Percentiles rank a stretch among this genome's conserved stretches.
phyloP scores from a whole-genome alignment of 2,797 vertebrate species.

The Malurus leucopterus region DNA sequence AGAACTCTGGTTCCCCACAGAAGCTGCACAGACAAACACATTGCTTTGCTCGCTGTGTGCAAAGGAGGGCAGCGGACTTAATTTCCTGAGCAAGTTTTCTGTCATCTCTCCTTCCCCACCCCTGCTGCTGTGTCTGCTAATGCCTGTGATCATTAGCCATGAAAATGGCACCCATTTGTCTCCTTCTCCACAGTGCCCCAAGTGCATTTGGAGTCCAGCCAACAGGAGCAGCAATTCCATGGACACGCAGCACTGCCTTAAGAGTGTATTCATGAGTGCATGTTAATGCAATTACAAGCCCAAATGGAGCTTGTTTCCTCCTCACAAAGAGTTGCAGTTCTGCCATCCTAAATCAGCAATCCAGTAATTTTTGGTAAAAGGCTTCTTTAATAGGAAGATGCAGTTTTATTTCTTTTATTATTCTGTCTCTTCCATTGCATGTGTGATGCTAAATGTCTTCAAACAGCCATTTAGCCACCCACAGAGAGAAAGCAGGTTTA shows the following conservation, averaged over 20 bases:
- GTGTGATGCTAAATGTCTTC: conserved; percentile 42
- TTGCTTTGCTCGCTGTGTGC: background rate
- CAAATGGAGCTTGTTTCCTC: conserved; percentile 18
- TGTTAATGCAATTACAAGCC: conserved; percentile 31
- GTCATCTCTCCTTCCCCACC: background rate
- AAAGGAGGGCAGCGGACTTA: background rate
- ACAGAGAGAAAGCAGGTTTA: conserved; percentile 52
- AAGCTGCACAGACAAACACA: background rate
- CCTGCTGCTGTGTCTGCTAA: background rate
- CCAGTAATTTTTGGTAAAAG: background rate
- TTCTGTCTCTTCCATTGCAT: background rate
- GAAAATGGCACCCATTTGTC: conserved; percentile 41
- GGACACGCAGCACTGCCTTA: background rate
- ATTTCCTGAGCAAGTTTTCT: conserved; percentile 1
- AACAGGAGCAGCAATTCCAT: background rate
- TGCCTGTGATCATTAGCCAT: background rate
- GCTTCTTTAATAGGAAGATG: conserved; percentile 7
- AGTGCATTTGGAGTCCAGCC: background rate
- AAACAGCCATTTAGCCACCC: conserved; percentile 56
- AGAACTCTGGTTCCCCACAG: background rate
- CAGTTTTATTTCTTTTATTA: background rate
- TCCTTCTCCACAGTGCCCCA: background rate
- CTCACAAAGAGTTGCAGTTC: background rate
- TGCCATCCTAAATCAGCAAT: conserved; percentile 24
- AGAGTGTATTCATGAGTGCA: background rate